Percentiles rank a stretch among this genome's conserved stretches.
Conservation (phyloP, 2,797 vertebrate genomes). For the Hyperoplus immaculatus region DNA sequence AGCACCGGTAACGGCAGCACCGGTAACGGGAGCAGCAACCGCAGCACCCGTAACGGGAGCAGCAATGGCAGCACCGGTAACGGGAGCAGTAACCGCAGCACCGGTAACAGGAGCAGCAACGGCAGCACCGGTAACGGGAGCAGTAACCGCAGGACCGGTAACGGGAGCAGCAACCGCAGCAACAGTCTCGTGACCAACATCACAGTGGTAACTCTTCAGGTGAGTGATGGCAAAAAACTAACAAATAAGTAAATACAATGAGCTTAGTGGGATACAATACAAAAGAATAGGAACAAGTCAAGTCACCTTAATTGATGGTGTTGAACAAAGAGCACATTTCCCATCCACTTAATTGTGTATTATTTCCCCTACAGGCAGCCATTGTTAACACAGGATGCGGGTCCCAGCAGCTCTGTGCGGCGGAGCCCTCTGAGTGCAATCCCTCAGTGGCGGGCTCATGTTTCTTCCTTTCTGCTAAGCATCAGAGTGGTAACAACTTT, state of each 20-base stretch:
- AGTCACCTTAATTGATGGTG: neutral
- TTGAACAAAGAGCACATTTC: neutral
- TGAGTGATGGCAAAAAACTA: constrained; percentile 23
- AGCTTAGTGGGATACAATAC: too few species aligned
- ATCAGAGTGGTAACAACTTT: neutral
- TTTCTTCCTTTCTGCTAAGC: constrained; percentile 30
- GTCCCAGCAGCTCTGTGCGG: constrained; percentile 3
- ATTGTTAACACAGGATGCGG: neutral
- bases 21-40: fast-evolving
- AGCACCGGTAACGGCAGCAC: fast-evolving
- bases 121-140: too few species aligned
- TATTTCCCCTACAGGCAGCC: neutral
- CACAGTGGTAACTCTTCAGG: neutral
- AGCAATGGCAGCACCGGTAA: too few species aligned
- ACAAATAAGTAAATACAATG: too few species aligned
- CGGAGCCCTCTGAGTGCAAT: constrained; percentile 17
- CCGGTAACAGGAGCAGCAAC: too few species aligned
- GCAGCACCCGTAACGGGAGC: too few species aligned
- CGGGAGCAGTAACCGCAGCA: too few species aligned
- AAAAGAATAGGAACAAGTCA: neutral
- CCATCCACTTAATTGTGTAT: neutral
- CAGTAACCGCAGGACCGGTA: too few species aligned
- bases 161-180: too few species aligned
- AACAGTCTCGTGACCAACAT: fast-evolving
- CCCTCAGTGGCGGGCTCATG: neutral